These are phyloP conservation scores for Drosophila helvetica DNA, from an alignment of 2,888 invertebrate species.

Conservation along the genomic window DNA sequence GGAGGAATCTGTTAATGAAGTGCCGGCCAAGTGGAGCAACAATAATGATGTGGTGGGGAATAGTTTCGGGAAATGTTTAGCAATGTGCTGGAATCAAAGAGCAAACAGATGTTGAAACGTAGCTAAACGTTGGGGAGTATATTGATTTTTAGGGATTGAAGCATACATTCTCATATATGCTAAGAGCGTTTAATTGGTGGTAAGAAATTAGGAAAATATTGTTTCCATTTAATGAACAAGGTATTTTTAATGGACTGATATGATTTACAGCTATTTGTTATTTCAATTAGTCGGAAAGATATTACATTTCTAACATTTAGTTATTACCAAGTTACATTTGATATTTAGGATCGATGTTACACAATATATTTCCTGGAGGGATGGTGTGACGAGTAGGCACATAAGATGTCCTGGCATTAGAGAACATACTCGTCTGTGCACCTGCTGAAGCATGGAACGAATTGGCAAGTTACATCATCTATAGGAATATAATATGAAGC, in stretches of 20 bases:
- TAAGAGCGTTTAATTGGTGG: neutral
- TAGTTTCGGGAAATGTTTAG: slow-evolving; percentile 2
- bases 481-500: neutral
- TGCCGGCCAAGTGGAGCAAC: slow-evolving; percentile 27
- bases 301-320: no score
- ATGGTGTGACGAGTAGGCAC: no score
- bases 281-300: no score
- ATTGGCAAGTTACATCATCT: no score
- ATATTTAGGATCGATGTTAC: no score
- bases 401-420: no score
- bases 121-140: slow-evolving; percentile 9
- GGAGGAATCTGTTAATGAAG: slow-evolving; percentile 55
- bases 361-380: no score
- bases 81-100: neutral
- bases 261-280: no score
- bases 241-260: no score
- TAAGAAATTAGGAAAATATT: neutral
- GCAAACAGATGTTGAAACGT: neutral
- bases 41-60: slow-evolving; percentile 31
- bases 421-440: no score
- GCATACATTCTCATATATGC: neutral
- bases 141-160: neutral
- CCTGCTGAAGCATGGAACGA: no score
- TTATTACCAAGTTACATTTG: no score
- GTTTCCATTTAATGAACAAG: neutral